phyloP scores from a whole-genome alignment of 2,113 vertebrate genomes.

The Ardeotis arabs region DNA sequence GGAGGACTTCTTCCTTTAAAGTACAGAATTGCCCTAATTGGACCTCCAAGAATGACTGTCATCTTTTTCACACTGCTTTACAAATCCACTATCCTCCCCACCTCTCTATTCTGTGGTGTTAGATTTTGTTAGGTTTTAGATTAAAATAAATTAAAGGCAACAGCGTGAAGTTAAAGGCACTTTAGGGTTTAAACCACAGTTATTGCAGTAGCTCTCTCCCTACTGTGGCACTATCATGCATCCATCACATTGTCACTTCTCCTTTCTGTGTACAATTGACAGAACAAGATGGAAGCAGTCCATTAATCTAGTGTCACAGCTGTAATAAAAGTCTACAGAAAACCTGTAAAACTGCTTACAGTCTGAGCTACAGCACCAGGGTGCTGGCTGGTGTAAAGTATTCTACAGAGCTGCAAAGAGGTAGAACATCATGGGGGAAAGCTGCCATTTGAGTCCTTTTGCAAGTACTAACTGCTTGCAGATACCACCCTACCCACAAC shows the following conservation, averaged over 20 bases:
- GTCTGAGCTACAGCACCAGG: conserved; percentile 40
- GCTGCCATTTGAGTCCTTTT: conserved; percentile 1
- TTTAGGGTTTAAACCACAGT: conserved; percentile 23
- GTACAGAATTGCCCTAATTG: conserved; percentile 71
- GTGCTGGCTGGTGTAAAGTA: conserved; percentile 53
- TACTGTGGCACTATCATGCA: conserved; percentile 62
- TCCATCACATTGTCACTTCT: conserved; percentile 78
- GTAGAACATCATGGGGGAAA: conserved; percentile 54
- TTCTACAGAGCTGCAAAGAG: conserved; percentile 61
- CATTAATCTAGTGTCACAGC: conserved; percentile 80
- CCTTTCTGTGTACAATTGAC: conserved; percentile 75
- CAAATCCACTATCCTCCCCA: not conserved
- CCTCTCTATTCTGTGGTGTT: not conserved
- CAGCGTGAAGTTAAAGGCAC: conserved; percentile 37
- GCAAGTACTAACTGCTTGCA: not conserved
- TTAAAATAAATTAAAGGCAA: conserved; percentile 69
- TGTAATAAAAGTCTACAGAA: conserved; percentile 79
- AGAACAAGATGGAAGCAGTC: conserved; percentile 79
- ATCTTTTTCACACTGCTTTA: conserved; percentile 27
- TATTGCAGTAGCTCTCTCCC: conserved; percentile 66
- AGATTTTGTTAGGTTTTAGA: conserved; percentile 44
- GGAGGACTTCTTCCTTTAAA: conserved; percentile 68
- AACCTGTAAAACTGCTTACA: conserved; percentile 75
- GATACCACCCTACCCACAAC: not conserved
- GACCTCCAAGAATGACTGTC: conserved; percentile 30